Evolutionary conservation across 2,888 invertebrate species (phyloP).

Genomic region (Rotaria magnacalcarata): DNA sequence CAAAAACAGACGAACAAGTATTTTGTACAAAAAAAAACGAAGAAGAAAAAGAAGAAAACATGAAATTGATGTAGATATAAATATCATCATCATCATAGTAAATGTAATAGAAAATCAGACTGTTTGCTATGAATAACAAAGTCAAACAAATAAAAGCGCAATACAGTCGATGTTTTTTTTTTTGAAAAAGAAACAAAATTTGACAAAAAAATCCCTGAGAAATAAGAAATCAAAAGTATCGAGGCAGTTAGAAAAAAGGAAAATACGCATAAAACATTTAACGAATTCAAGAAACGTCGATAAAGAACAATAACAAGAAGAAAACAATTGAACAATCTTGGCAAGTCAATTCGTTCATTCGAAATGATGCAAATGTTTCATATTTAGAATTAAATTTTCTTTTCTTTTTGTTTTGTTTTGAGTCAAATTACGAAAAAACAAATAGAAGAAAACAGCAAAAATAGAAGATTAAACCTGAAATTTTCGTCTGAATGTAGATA

Average conservation of each 20-base stretch:
- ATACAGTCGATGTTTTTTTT: neutral
- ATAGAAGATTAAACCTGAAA: neutral
- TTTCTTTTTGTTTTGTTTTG: neutral
- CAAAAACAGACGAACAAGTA: neutral
- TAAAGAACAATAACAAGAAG: neutral
- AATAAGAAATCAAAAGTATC: neutral
- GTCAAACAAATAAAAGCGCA: neutral
- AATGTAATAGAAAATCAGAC: neutral
- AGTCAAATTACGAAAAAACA: neutral
- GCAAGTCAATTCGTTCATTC: constrained; percentile 22
- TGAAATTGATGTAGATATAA: neutral
- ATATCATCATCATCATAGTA: neutral
- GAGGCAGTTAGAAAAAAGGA: neutral
- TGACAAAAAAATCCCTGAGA: constrained; percentile 20
- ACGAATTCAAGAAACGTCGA: neutral
- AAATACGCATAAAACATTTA: neutral
- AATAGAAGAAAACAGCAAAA: neutral
- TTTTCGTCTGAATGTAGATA: neutral
- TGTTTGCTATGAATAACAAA: constrained; percentile 14
- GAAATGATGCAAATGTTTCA: neutral
- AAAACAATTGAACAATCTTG: neutral
- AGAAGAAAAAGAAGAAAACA: neutral
- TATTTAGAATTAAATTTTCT: neutral
- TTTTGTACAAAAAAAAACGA: constrained; percentile 7
- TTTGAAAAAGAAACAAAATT: neutral